phyloP scores from a whole-genome alignment of 2,888 invertebrate genomes.

The Lysandra coridon region DNA sequence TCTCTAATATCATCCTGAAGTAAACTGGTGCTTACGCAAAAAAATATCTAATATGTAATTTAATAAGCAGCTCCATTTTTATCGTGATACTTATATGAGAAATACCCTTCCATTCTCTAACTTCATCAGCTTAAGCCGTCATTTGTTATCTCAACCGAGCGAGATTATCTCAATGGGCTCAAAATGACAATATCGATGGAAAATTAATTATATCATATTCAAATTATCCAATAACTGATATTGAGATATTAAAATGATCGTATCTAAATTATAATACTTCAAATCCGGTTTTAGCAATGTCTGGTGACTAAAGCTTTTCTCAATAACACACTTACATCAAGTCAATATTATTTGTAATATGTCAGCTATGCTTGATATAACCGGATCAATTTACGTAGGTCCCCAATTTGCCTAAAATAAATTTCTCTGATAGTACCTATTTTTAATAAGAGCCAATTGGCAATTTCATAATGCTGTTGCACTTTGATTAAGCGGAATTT shows the following conservation, averaged over 20 bases:
- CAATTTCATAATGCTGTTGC: background rate
- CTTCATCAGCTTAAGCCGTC: slow-evolving; percentile 47
- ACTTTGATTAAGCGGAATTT: background rate
- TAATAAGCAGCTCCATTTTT: background rate
- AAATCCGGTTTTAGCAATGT: background rate
- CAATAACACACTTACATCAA: background rate
- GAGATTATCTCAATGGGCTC: slow-evolving; percentile 50
- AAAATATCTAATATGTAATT: background rate
- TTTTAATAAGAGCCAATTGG: background rate
- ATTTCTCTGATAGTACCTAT: background rate
- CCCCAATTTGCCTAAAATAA: too few relatives aligned
- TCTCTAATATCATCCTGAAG: background rate
- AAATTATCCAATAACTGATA: slow-evolving; percentile 19
- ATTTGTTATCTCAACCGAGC: slow-evolving; percentile 60
- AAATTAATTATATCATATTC: slow-evolving; percentile 18
- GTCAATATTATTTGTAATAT: too few relatives aligned
- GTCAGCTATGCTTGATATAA: too few relatives aligned
- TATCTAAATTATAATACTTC: background rate
- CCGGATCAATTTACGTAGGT: too few relatives aligned
- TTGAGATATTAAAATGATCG: slow-evolving; percentile 6
- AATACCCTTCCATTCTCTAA: slow-evolving; percentile 50
- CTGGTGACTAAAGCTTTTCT: background rate
- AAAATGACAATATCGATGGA: slow-evolving; percentile 18
- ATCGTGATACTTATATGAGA: background rate
- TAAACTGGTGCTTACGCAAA: background rate